Conservation (phyloP, 2,888 invertebrate species). For the Cheilosia soror region DNA sequence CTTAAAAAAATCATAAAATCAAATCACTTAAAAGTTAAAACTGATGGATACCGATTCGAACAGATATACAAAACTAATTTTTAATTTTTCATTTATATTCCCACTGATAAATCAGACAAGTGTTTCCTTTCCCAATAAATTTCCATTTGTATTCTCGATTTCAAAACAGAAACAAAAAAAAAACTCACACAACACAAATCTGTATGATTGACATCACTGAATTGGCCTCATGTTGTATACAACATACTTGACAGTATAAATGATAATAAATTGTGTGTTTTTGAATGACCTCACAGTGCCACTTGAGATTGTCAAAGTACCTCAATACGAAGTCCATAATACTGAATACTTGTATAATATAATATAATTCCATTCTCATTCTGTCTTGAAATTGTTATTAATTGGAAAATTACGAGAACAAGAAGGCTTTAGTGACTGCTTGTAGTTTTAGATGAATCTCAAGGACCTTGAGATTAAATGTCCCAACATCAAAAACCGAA, state of each 20-base stretch:
- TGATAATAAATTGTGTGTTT: constrained; percentile 63
- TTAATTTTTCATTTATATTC: constrained; percentile 27
- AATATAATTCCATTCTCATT: constrained; percentile 1
- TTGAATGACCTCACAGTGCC: constrained; percentile 48
- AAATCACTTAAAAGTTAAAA: no score
- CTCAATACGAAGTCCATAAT: neutral
- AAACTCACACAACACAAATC: constrained; percentile 1
- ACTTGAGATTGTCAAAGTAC: constrained; percentile 61
- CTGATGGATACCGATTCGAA: no score
- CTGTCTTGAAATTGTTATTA: constrained; percentile 33
- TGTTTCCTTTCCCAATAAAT: constrained; percentile 46
- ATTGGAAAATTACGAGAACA: constrained; percentile 50
- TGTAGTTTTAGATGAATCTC: constrained; percentile 12
- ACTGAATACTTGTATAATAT: neutral
- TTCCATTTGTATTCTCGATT: constrained; percentile 43
- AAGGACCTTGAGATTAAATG: constrained; percentile 13
- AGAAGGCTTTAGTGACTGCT: neutral
- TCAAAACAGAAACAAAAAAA: constrained; percentile 25
- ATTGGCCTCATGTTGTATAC: constrained; percentile 47
- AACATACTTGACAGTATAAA: constrained; percentile 31
- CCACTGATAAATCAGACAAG: constrained; percentile 48
- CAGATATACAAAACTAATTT: constrained; percentile 1
- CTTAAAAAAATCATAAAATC: constrained; percentile 6
- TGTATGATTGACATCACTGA: constrained; percentile 60
- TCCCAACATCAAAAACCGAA: neutral